These are phyloP conservation scores for Psophia crepitans DNA, from an alignment of 2,113 vertebrate genomes.

Conservation along the genomic window DNA sequence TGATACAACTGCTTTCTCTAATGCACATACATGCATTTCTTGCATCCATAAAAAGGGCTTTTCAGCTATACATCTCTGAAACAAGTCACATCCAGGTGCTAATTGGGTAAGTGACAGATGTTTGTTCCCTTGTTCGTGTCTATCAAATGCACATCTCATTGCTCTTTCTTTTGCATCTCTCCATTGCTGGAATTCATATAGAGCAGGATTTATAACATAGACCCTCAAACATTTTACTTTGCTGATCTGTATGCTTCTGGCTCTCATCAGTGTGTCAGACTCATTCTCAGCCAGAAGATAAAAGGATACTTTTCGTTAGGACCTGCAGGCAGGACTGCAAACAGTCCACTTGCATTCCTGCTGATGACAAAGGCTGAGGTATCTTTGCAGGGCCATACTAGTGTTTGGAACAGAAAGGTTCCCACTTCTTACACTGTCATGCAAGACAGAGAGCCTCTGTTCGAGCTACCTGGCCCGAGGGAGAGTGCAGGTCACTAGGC, in stretches of 20 bases:
- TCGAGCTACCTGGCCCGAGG: neutral
- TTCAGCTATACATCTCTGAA: constrained; percentile 29
- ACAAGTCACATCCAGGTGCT: constrained; percentile 30
- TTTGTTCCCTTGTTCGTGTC: neutral
- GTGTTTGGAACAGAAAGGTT: neutral
- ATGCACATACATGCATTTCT: neutral
- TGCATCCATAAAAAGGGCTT: constrained; percentile 5
- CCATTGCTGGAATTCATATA: neutral
- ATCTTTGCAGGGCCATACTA: no score
- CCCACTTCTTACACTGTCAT: neutral
- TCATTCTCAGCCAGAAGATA: neutral
- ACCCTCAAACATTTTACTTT: neutral
- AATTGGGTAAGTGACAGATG: constrained; percentile 42
- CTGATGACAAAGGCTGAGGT: neutral
- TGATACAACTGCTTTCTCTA: constrained; percentile 16
- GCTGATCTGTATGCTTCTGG: neutral
- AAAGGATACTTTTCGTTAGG: neutral
- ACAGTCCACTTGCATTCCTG: neutral
- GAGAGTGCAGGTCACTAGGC: neutral
- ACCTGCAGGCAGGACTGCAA: neutral
- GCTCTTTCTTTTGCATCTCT: neutral
- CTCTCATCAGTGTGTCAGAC: neutral
- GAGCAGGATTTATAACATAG: neutral
- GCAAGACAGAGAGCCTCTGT: neutral
- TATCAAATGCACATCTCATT: neutral